Evolutionary conservation across 1,140 invertebrate genomes (phyloP).

Genomic region (Camponotus vicinus): DNA sequence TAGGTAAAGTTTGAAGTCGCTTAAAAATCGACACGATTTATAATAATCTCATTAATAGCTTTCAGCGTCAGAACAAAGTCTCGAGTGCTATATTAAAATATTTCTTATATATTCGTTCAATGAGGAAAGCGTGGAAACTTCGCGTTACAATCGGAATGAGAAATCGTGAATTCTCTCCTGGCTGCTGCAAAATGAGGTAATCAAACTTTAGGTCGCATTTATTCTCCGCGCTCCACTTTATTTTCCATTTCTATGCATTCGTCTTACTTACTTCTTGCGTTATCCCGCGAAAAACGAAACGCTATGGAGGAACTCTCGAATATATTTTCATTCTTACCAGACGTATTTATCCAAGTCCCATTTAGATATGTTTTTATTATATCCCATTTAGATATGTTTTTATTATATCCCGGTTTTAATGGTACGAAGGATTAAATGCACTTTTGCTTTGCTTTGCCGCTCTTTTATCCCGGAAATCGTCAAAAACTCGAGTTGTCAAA

Average conservation of each 20-base stretch:
- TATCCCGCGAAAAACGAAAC: conserved; percentile 6
- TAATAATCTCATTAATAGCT: conserved; percentile 18
- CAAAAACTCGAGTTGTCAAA: neutral
- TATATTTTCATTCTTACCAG: neutral
- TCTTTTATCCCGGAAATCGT: neutral
- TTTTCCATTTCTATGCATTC: conserved; percentile 24
- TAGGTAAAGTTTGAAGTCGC: neutral
- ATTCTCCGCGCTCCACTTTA: conserved; percentile 3
- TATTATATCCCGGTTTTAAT: neutral
- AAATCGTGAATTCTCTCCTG: conserved; percentile 30
- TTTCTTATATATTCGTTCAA: neutral
- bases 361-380: neutral
- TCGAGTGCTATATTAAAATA: neutral
- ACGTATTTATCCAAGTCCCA: neutral
- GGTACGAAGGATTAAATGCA: neutral
- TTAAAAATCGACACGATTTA: neutral
- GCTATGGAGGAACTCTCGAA: neutral
- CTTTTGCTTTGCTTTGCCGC: neutral
- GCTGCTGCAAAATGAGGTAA: conserved; percentile 25
- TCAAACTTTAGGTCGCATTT: conserved; percentile 49
- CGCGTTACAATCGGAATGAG: conserved; percentile 31
- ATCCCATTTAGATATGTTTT: neutral
- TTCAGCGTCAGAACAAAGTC: neutral
- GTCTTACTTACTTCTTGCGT: conserved; percentile 8
- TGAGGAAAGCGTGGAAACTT: neutral